These are phyloP conservation scores for Epinotia demarniana DNA, from an alignment of 2,888 invertebrate genomes.

Conservation along the genomic window DNA sequence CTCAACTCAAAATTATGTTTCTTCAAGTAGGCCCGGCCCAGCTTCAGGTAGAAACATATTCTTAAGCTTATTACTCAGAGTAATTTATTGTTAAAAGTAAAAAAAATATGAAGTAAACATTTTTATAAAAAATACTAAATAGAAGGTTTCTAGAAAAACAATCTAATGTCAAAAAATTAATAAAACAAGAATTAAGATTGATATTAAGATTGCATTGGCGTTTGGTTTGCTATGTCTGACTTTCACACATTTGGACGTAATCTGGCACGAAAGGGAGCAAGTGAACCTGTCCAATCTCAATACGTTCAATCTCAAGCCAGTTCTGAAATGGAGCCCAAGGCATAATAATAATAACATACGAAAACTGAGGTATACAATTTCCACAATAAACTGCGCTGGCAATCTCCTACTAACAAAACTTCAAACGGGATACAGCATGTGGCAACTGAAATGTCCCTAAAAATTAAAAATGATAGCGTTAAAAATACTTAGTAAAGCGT, in stretches of 20 bases:
- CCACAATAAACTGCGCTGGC: conserved; percentile 3
- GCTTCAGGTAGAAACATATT: no score
- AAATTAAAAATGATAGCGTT: conserved; percentile 47
- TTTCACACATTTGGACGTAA: neutral
- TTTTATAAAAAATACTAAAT: no score
- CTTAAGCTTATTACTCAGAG: no score
- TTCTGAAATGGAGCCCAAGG: neutral
- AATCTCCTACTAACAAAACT: conserved; percentile 19
- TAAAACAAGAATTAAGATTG: neutral
- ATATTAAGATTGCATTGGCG: no score
- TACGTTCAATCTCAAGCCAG: neutral
- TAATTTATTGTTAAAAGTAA: no score
- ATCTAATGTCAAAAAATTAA: no score
- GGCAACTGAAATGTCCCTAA: conserved; percentile 45
- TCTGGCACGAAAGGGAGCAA: neutral
- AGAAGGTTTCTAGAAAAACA: no score
- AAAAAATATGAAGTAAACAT: no score
- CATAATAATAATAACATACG: neutral
- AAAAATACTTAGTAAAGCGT: conserved; percentile 59
- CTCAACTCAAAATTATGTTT: no score
- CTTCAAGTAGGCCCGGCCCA: no score
- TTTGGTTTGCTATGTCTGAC: neutral
- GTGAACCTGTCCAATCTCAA: neutral
- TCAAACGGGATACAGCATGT: conserved; percentile 39
- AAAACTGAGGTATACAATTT: conserved; percentile 4